Evolutionary conservation across 2,888 invertebrate species (phyloP), one percentile per base, ranked within the genome.

Genomic region (Acheta domesticus): DNA sequence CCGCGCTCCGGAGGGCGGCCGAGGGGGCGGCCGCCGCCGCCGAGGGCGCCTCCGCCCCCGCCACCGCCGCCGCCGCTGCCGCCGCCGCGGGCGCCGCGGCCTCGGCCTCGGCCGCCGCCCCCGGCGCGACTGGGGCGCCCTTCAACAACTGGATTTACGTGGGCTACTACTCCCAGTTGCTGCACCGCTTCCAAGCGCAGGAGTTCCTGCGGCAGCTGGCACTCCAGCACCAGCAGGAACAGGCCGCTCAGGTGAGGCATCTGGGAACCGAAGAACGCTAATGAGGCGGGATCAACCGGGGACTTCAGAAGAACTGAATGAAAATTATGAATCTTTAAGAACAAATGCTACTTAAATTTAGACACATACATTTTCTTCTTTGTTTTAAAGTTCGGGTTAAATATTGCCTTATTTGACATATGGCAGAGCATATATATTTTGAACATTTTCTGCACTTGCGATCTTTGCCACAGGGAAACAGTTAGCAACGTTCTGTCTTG

Each of bases 101-200:
- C 16, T 19, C 16, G 16, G 62, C 14, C 0, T 14, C 16, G 14
- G 62, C 16, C n/a, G 62, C 62, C 16, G n/a, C 62, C 14, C 16
- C 62, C 16, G 62, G 62, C 16, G n/a, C 19, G 2, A 20, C 49
- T 14, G 48, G 75, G 19, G 36, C 76, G 5, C n/a, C 75, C 19
- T 4, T 49, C 20, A 83, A 83, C 19, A 84, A 84, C 1, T 84
- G 84, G 84, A 83, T 84, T 36, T 84, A 84, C 77, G 77, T 85
- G 20, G 84, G 84, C 49, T 84, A 84, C 79, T 85, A 85, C 79
- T 84, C 84, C 36, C 84, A 84, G 81, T 83, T 85, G 21, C 80
- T 85, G n/a, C 85, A 85, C 76, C 83, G 83, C 73, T 84, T 84
- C 80, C 85, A 84, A 82, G 84, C 84, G 81, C 85, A 85, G 82